Percentiles rank a stretch among this genome's conserved stretches.
These are phyloP conservation scores for Euplexia lucipara DNA, from an alignment of 2,888 invertebrate genomes.

Conservation along the genomic window DNA sequence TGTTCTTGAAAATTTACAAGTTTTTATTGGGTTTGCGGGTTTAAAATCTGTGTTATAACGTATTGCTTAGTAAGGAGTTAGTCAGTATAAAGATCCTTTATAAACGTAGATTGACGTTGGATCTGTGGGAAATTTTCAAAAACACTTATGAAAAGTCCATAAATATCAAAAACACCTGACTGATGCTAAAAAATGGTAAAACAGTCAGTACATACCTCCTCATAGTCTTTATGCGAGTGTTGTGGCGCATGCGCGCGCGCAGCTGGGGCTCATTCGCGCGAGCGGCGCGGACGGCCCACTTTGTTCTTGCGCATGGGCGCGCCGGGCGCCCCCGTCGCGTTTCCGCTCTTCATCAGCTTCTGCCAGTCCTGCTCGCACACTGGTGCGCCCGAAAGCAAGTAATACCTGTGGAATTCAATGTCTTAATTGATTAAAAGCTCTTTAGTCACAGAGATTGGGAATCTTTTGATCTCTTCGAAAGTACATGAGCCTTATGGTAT, in stretches of 20 bases:
- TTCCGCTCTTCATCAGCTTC: slow-evolving; percentile 96
- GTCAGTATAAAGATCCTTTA: too few relatives aligned
- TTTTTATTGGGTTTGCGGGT: background rate
- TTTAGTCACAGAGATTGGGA: background rate
- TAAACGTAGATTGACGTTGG: background rate
- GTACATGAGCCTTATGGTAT: too few relatives aligned
- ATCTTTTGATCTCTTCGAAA: background rate
- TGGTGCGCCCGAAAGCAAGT: slow-evolving; percentile 97
- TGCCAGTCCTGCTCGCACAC: slow-evolving; percentile 99
- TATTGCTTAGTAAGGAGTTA: too few relatives aligned
- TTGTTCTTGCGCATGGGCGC: slow-evolving; percentile 96
- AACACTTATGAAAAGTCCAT: background rate
- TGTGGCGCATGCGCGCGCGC: slow-evolving; percentile 72
- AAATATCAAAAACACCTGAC: too few relatives aligned
- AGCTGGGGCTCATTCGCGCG: slow-evolving; percentile 95
- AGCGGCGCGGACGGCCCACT: slow-evolving; percentile 96
- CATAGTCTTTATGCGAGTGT: slow-evolving; percentile 86
- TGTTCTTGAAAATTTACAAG: background rate
- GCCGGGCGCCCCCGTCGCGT: slow-evolving; percentile 90
- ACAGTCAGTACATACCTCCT: slow-evolving; percentile 79
- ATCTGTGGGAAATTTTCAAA: background rate
- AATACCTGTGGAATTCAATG: slow-evolving; percentile 91
- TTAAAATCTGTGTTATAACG: too few relatives aligned
- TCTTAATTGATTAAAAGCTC: background rate
- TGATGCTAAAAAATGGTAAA: background rate